phyloP scores from a whole-genome alignment of 2,888 invertebrate species.

The Meteorus colon region DNA sequence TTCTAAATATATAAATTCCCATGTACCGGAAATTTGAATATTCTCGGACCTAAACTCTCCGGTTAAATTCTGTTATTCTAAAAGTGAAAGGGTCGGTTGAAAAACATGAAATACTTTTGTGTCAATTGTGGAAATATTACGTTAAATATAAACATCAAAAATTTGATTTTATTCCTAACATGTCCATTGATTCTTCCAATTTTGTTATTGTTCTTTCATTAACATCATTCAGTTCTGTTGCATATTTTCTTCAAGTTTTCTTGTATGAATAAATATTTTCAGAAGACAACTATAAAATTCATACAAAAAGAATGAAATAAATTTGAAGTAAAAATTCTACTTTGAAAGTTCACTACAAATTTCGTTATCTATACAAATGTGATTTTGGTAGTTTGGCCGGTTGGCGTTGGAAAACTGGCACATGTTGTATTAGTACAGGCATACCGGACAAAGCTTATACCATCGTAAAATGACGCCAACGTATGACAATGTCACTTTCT shows the following conservation, averaged over 20 bases:
- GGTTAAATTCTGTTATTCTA: not conserved
- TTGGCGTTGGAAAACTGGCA: not conserved
- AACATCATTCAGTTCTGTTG: no score
- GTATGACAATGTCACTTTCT: not conserved
- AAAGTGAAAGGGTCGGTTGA: not conserved
- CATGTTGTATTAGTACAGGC: not conserved
- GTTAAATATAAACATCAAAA: no score
- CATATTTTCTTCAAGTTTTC: no score
- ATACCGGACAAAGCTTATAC: not conserved
- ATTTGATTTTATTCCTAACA: no score
- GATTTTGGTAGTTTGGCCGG: not conserved
- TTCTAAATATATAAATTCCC: not conserved
- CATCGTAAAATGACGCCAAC: not conserved
- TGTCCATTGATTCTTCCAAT: no score
- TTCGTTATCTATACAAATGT: not conserved
- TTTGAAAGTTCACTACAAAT: no score
- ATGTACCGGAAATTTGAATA: constrained; percentile 1
- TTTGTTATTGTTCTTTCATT: no score
- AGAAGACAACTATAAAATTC: not conserved
- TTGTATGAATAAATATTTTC: not conserved
- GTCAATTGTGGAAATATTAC: no score
- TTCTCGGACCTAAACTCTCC: not conserved
- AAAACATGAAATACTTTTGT: not conserved
- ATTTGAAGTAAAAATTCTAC: no score
- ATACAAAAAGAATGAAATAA: no score